Conservation (phyloP, 2,888 invertebrate species). For the Erpobdella octoculata region DNA sequence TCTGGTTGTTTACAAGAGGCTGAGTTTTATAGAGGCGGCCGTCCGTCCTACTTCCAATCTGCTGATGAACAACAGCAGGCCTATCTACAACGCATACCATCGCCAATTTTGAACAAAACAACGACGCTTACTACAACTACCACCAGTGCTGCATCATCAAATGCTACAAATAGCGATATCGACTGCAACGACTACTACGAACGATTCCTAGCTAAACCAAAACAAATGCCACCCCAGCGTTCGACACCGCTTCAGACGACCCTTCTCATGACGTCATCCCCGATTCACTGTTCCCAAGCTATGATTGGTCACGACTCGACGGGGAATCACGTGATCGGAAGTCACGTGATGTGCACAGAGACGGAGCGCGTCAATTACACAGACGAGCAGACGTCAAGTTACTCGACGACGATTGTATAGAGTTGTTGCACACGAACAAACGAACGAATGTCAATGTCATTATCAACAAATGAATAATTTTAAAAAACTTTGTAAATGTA, state of each 20-base stretch:
- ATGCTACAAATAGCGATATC: background rate
- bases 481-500: too few species aligned
- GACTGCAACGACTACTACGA: conserved; percentile 8
- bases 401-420: background rate
- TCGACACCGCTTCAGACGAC: background rate
- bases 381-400: background rate
- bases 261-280: background rate
- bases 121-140: background rate
- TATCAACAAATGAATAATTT: background rate
- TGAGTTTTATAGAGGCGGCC: background rate
- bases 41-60: background rate
- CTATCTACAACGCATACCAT: background rate
- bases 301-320: too few species aligned
- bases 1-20: conserved; percentile 12
- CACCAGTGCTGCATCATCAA: background rate
- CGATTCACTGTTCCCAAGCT: too few species aligned
- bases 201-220: background rate
- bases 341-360: background rate
- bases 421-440: background rate
- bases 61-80: background rate
- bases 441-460: background rate
- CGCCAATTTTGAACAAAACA: background rate
- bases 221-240: background rate
- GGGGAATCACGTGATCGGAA: background rate
- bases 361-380: background rate